Base-by-base conservation (phyloP, 2,797 vertebrate genomes). In the Rhinichthys osculus region DNA sequence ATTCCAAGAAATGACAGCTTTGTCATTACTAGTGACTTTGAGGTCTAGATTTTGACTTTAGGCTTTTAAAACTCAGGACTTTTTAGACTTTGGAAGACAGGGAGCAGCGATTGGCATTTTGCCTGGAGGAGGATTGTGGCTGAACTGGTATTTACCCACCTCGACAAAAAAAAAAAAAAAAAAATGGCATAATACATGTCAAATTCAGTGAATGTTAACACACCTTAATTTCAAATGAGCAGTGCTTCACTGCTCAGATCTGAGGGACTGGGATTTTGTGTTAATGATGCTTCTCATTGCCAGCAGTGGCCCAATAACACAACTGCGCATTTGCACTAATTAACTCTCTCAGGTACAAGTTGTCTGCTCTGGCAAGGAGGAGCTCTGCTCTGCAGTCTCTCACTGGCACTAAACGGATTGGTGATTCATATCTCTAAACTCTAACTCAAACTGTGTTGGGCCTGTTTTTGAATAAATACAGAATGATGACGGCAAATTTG, bases 331-430 rank as follows among this genome's bases (percentile, higher is more conserved):
- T 86, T 84, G 81, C 66, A 81, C 83, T 89, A 90, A 89, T 90
- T 89, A 87, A 87, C 86, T 89, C 89, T 90, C 87, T 62, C 30
- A 23, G 89, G 89, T 87, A 90, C 82, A 47, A 73, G 47, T 86
- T 71, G 23, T 79, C 86, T 69, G 76, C 42, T 81, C 78, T 67
- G 79, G 78, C 84, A 84, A 86, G 64, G 54, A 86, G 67, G 14
- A 76, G 82, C 67, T 85, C 62, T 62, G 76, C 74, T 86, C 50
- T 57, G 73, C 57, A 79, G 86, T 71, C 64, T 81, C 74, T 76
- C 62, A 64, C 67, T 74, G 74, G 74, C 57, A 40, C 80, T 86
- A 81, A 84, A 87, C 57, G 66, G 78, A 86, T 78, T 42, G 73
- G 66, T 89, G 78, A 86, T 87, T 86, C 73, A 84, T 83, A 67